Conservation (phyloP, 2,888 invertebrate species). For the Hypsopygia costalis region DNA sequence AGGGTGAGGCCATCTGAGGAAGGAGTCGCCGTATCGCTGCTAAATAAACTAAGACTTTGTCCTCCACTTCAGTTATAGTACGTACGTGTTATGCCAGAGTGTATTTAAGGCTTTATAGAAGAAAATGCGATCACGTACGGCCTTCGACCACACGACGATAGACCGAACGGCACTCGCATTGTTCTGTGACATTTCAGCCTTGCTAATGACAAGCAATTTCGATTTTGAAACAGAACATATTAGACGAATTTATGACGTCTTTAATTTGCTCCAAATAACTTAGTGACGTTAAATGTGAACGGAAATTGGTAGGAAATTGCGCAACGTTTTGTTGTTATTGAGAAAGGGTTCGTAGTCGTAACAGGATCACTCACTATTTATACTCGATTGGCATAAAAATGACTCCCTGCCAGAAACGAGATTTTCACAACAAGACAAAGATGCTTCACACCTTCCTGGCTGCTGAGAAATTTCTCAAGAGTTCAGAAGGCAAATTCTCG, state of each 20-base stretch:
- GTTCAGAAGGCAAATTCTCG: too few species aligned
- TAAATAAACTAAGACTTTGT: too few species aligned
- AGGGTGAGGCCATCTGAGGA: too few species aligned
- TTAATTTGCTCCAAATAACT: conserved; percentile 55
- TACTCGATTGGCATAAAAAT: too few species aligned
- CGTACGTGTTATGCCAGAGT: conserved; percentile 9
- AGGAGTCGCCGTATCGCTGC: too few species aligned
- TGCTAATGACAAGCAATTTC: conserved; percentile 77
- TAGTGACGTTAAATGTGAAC: conserved; percentile 26
- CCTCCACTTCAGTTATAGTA: background rate
- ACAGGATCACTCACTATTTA: too few species aligned
- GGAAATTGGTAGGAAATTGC: background rate
- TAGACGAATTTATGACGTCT: conserved; percentile 59
- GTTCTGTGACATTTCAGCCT: conserved; percentile 79
- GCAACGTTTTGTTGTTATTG: background rate
- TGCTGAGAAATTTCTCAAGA: too few species aligned
- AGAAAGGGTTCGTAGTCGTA: too few species aligned
- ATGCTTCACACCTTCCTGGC: too few species aligned
- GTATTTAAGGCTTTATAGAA: conserved; percentile 35
- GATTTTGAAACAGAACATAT: conserved; percentile 72
- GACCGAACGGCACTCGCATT: conserved; percentile 54
- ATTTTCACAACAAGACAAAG: too few species aligned
- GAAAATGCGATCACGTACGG: conserved; percentile 75
- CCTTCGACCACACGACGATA: conserved; percentile 61
- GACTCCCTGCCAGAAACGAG: too few species aligned